Percentiles rank a stretch among this genome's conserved stretches.
These are phyloP conservation scores for Lithodes maja DNA, from an alignment of 2,888 invertebrate genomes.

Conservation along the genomic window DNA sequence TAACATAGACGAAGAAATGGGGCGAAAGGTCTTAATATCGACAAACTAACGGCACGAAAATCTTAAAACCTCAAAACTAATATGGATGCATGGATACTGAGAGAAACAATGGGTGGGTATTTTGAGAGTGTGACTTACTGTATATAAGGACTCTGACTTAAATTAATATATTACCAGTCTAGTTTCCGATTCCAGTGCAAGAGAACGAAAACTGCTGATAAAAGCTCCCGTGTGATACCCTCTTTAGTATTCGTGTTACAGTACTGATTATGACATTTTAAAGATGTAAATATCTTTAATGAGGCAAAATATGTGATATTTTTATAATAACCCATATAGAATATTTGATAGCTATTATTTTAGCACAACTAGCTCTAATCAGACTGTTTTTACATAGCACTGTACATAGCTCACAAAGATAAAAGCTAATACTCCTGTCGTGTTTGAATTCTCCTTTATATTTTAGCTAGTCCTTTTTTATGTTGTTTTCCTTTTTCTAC, in stretches of 20 bases:
- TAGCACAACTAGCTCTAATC: conserved; percentile 25
- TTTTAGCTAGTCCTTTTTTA: too few relatives aligned
- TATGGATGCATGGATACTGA: background rate
- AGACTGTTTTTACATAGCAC: conserved; percentile 45
- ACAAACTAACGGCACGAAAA: too few relatives aligned
- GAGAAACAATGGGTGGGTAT: background rate
- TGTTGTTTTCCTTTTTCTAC: too few relatives aligned
- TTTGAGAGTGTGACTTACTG: background rate
- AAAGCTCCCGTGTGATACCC: too few relatives aligned
- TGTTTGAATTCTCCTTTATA: too few relatives aligned
- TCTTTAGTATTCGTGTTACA: background rate
- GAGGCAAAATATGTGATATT: conserved; percentile 51
- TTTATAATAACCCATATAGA: conserved; percentile 46
- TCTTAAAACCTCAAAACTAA: too few relatives aligned
- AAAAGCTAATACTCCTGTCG: background rate
- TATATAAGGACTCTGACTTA: background rate
- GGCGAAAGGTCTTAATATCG: too few relatives aligned
- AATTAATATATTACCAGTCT: too few relatives aligned
- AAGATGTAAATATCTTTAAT: conserved; percentile 47
- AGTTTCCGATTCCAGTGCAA: too few relatives aligned
- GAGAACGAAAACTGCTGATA: too few relatives aligned
- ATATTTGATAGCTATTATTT: conserved; percentile 50
- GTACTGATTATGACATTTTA: background rate
- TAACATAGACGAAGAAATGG: too few relatives aligned
- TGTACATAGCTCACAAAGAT: conserved; percentile 50